Evolutionary conservation across 2,797 vertebrate genomes (phyloP), one percentile per base, ranked within the genome.

Genomic region (Phoxinus dragarum): DNA sequence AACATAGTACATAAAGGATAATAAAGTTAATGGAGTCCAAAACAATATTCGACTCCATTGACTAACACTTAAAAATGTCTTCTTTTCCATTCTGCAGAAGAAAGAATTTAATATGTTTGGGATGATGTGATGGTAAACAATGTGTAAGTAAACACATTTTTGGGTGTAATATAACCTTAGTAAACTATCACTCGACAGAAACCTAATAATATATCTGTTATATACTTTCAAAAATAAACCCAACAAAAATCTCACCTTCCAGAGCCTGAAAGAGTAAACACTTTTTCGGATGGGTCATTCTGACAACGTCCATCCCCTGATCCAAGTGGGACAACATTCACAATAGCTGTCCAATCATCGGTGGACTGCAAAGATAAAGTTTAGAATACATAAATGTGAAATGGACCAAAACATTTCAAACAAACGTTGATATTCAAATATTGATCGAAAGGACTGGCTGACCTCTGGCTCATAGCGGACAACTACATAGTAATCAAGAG

Each of bases 381-480:
- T 42, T 67, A 69, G 36, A 23, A 61, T 38, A 38, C 34, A 64
- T 61, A 12, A 80, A 72, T 49, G 21, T 64, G 8, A n/a, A 85
- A 36, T 49, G 23, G 56, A 40, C 68, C 42, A 49, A 54, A 85
- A 52, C 40, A 40, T 47, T 36, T 64, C 5, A 84, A 38, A 56
- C 12, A 73, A 56, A 59, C 23, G 3, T 9, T 67, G 23, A 82
- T 3, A 40, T 66, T 56, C 10, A 77, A 59, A 31, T 73, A 64
- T 52, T 80, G 16, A 67, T 23, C 5, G 11, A 42, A 47, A 66
- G 3, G 5, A 49, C 59, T 68, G 71, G 31, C 84, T 44, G 94
- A 97, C 97, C 97, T 97, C 95, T 1, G 93, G 91, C 82, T 98
- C 95, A 36, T 96, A 97, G 89, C 90, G 93, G 90, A 98, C 90